Conservation (phyloP, 1,140 invertebrate species). For the Gerris buenoi region DNA sequence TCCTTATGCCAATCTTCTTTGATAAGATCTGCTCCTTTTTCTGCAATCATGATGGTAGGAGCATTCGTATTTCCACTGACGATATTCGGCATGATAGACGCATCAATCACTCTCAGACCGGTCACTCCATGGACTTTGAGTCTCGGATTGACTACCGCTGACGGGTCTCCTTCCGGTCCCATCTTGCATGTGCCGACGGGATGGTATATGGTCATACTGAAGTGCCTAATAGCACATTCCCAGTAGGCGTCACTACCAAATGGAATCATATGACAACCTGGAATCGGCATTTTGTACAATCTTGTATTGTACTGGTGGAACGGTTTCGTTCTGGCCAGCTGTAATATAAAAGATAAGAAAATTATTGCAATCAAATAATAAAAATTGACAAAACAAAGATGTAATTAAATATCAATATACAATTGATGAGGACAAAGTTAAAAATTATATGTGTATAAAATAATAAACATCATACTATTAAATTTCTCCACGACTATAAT, state of each 20-base stretch:
- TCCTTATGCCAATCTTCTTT: slow-evolving; percentile 51
- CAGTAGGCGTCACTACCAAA: slow-evolving; percentile 66
- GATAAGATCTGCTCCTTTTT: slow-evolving; percentile 65
- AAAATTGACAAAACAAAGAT: too few relatives aligned
- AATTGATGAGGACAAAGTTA: too few relatives aligned
- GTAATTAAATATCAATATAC: too few relatives aligned
- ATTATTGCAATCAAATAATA: too few relatives aligned
- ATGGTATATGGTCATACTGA: slow-evolving; percentile 75
- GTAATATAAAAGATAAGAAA: too few relatives aligned
- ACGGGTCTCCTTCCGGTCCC: slow-evolving; percentile 55
- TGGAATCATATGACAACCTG: slow-evolving; percentile 48
- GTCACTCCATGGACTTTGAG: slow-evolving; percentile 55
- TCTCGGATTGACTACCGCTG: slow-evolving; percentile 65
- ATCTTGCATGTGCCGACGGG: slow-evolving; percentile 72
- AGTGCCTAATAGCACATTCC: slow-evolving; percentile 65
- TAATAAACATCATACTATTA: too few relatives aligned
- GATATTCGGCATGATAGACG: slow-evolving; percentile 64
- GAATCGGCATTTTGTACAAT: slow-evolving; percentile 53
- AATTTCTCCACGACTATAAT: too few relatives aligned
- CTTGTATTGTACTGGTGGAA: slow-evolving; percentile 27
- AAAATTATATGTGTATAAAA: too few relatives aligned
- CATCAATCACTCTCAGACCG: slow-evolving; percentile 55
- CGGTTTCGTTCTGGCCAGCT: slow-evolving; percentile 13
- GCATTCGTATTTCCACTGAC: slow-evolving; percentile 69
- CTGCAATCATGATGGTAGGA: slow-evolving; percentile 60